Evolutionary conservation across 2,113 vertebrate genomes (phyloP), one percentile per base, ranked within the genome.

Genomic region (Sebastes schlegelii): DNA sequence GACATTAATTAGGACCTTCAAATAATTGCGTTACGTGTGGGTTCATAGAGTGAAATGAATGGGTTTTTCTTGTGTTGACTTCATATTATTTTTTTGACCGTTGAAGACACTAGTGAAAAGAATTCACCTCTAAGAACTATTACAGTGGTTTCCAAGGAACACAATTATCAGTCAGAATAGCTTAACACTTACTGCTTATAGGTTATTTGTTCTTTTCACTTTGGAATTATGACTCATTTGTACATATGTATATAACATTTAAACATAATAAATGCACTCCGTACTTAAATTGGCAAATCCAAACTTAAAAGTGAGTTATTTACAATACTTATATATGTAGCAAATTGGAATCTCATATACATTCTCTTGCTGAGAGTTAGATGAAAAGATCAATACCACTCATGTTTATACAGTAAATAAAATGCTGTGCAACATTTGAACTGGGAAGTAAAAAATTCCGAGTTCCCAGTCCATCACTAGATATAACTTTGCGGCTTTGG

Each of bases 21-120:
- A 34, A 34, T 89, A 91, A 94, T 92, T 92, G 82, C 78, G n/a
- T n/a, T n/a, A 83, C 88, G 71, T 83, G 34, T 83, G 86, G 79
- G 54, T 52, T 34, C 71, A 86, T 62, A 78, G 86, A 85, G 67
- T 81, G 70, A 55, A 88, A 77, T 80, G 80, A 86, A 42, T 75
- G 64, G 46, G 75, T 62, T 73, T 85, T 90, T 84, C 77, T 81
- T 48, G 34, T 34, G 34, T 34, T 34, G 34, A 34, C 34, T 34
- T 34, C 4, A 34, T 34, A 34, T 34, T 34, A 34, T 34, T 42
- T 19, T 68, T 16, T 51, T n/a, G 40, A 80, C 77, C 79, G 71
- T 80, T 80, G 34, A 65, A 67, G 46, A 34, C 26, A 80, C 45
- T 10, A 26, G 17, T 84, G 55, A 77, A 86, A 88, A 87, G 43